A percentile compares a stretch with the other conserved stretches of the same genome.
These are phyloP conservation scores for Salminus brasiliensis DNA, from an alignment of 2,113 vertebrate genomes.

Conservation along the genomic window DNA sequence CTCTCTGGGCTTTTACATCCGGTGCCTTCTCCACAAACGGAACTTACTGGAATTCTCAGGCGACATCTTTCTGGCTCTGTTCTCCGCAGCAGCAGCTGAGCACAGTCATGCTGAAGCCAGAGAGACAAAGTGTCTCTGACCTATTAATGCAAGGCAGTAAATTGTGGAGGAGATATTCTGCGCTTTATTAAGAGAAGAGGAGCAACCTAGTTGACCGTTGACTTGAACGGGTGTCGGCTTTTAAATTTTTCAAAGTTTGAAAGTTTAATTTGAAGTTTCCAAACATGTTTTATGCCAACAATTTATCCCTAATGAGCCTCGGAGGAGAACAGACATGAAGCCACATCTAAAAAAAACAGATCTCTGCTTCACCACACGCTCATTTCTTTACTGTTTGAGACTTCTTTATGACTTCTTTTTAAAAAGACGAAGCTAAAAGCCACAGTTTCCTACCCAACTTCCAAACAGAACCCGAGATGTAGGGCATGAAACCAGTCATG, in stretches of 20 bases:
- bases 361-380: slow-evolving; percentile 19
- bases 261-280: no score
- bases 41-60: slow-evolving; percentile 33
- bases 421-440: slow-evolving; percentile 59
- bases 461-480: slow-evolving; percentile 36
- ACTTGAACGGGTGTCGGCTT: slow-evolving; percentile 1
- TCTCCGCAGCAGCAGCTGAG: slow-evolving; percentile 28
- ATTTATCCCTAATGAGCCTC: slow-evolving; percentile 49
- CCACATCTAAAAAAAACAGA: slow-evolving; percentile 65
- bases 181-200: slow-evolving; percentile 24
- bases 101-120: slow-evolving; percentile 10
- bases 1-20: slow-evolving; percentile 44
- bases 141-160: slow-evolving; percentile 21
- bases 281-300: slow-evolving; percentile 31
- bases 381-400: neutral
- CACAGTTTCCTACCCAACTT: slow-evolving; percentile 63
- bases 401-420: slow-evolving; percentile 66
- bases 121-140: neutral
- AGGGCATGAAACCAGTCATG: neutral
- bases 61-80: slow-evolving; percentile 39
- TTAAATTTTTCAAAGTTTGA: no score
- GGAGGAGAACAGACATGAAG: slow-evolving; percentile 58
- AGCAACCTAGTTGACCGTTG: neutral
- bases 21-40: slow-evolving; percentile 42
- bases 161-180: slow-evolving; percentile 14